Percentiles rank a stretch among this genome's conserved stretches.
phyloP scores from a whole-genome alignment of 2,797 vertebrate species.

The Premnoplex brunnescens region DNA sequence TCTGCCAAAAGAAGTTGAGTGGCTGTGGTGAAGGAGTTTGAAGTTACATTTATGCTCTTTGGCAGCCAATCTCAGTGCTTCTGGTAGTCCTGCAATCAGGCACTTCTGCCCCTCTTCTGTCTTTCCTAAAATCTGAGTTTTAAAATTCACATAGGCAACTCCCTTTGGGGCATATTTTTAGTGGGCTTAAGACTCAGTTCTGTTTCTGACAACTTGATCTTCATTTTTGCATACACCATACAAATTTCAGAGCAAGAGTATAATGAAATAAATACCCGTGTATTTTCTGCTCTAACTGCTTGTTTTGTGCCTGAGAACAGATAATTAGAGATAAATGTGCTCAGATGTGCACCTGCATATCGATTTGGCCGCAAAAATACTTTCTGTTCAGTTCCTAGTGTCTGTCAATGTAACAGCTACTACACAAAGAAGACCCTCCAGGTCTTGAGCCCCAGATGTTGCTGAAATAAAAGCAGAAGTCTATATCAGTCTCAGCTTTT shows the following conservation, averaged over 20 bases:
- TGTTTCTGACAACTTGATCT: neutral
- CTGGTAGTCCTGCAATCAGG: neutral
- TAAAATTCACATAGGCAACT: neutral
- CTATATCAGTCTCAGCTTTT: no score
- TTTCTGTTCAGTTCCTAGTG: neutral
- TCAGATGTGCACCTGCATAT: constrained; percentile 31
- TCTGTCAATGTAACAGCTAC: neutral
- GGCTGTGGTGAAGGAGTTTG: neutral
- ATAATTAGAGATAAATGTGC: constrained; percentile 34
- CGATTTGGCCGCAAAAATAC: constrained; percentile 33
- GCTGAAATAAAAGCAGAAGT: neutral
- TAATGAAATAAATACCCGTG: neutral
- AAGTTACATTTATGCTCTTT: neutral
- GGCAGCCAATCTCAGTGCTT: neutral
- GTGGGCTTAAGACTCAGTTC: neutral
- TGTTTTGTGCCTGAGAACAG: constrained; percentile 10
- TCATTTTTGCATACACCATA: neutral
- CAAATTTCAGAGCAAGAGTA: neutral
- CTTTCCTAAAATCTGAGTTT: neutral
- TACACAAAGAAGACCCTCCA: neutral
- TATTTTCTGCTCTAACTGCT: neutral
- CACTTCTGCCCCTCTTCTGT: neutral
- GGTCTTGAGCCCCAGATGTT: neutral
- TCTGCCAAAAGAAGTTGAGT: neutral
- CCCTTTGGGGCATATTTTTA: neutral